A percentile compares a stretch with the other conserved stretches of the same genome.
These are phyloP conservation scores for Cetoscarus ocellatus DNA, from an alignment of 2,797 vertebrate genomes.

Conservation along the genomic window DNA sequence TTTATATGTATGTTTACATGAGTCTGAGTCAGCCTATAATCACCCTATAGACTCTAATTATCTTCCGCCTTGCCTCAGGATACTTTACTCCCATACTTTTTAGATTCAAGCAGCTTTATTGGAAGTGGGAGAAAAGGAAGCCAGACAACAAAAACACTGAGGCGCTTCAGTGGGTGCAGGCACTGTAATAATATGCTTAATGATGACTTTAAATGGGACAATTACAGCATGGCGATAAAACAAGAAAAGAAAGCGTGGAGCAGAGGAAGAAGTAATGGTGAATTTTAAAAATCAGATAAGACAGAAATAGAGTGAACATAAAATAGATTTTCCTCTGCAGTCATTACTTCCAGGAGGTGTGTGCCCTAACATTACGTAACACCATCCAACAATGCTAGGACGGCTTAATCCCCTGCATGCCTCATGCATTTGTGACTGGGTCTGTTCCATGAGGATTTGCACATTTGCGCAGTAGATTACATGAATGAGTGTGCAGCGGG, in stretches of 20 bases:
- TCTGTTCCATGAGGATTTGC: slow-evolving; percentile 66
- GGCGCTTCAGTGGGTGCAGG: slow-evolving; percentile 36
- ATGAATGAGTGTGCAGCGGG: slow-evolving; percentile 61
- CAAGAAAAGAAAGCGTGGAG: slow-evolving; percentile 47
- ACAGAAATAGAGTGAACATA: slow-evolving; percentile 29
- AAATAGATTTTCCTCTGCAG: slow-evolving; percentile 8
- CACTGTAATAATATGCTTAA: slow-evolving; percentile 73
- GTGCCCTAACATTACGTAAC: slow-evolving; percentile 47
- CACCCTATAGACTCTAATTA: slow-evolving; percentile 66
- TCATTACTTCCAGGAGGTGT: not conserved
- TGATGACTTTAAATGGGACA: slow-evolving; percentile 74
- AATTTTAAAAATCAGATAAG: slow-evolving; percentile 52
- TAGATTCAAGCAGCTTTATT: slow-evolving; percentile 56
- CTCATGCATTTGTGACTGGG: slow-evolving; percentile 45
- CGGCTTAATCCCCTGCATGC: slow-evolving; percentile 53
- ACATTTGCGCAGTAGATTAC: slow-evolving; percentile 65
- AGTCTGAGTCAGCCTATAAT: slow-evolving; percentile 27
- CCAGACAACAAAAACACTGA: slow-evolving; percentile 42
- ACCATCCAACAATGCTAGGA: slow-evolving; percentile 40
- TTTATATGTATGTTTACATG: slow-evolving; percentile 40
- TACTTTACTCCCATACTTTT: slow-evolving; percentile 48
- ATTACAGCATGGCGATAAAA: slow-evolving; percentile 71
- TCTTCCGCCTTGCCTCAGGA: slow-evolving; percentile 50
- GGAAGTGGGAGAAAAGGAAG: slow-evolving; percentile 23
- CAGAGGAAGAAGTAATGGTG: slow-evolving; percentile 40